Evolutionary conservation across 2,888 invertebrate species (phyloP).

Genomic region (Eucera pruinosa): DNA sequence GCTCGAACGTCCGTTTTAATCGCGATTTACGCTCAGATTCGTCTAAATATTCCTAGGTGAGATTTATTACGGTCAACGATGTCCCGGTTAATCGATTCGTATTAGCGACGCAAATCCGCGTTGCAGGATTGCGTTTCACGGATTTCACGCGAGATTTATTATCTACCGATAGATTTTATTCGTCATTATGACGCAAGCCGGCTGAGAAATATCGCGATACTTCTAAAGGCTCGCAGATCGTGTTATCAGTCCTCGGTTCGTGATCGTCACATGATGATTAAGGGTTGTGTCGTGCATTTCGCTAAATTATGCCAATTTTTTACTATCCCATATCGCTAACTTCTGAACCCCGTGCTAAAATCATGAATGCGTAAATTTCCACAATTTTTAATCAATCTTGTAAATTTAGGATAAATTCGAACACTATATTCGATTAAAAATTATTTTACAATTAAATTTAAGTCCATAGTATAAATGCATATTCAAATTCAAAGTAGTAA

Average conservation of each 20-base stretch:
- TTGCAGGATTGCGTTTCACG: background rate
- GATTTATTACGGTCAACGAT: conserved; percentile 35
- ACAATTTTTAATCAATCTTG: too few relatives aligned
- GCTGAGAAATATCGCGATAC: conserved; percentile 14
- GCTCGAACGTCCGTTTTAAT: conserved; percentile 15
- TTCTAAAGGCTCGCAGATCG: conserved; percentile 13
- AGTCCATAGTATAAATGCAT: too few relatives aligned
- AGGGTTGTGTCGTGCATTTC: conserved; percentile 6
- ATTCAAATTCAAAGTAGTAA: too few relatives aligned
- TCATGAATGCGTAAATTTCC: too few relatives aligned
- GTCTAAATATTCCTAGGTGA: conserved; percentile 22
- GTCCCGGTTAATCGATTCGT: conserved; percentile 39
- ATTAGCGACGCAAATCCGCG: conserved; percentile 38
- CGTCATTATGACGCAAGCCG: conserved; percentile 21
- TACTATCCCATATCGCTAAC: background rate
- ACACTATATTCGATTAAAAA: too few relatives aligned
- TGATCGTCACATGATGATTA: conserved; percentile 17
- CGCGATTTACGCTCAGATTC: conserved; percentile 24
- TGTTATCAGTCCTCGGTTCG: conserved; percentile 23
- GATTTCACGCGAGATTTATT: conserved; percentile 29
- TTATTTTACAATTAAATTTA: too few relatives aligned
- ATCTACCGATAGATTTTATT: background rate
- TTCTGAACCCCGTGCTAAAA: too few relatives aligned
- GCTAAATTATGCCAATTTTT: background rate
- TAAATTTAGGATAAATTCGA: too few relatives aligned